Base-by-base conservation (phyloP, 2,888 invertebrate species). In the Gastracanthus pulcherrimus region DNA sequence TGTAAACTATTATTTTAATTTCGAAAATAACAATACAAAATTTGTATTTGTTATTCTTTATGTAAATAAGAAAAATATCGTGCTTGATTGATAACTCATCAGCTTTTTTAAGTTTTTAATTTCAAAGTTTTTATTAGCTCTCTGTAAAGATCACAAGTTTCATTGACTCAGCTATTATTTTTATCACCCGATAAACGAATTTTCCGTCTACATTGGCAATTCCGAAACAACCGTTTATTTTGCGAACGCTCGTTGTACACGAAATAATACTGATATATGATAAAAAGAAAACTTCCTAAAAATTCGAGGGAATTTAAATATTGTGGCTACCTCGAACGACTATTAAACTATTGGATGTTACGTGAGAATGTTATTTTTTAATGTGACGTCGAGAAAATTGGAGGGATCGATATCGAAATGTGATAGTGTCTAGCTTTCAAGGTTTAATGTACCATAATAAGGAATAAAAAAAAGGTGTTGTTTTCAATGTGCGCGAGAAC, bases 381-480 rank as follows among this genome's bases (percentile, higher is more conserved):
- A 76, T 66, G 29, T 41, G 19, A 45, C n/a, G 48, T 36, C 31
- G 41, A 51, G 29, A 13, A 64, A 74, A 72, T 70, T 64, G 45
- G n/a, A 76, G 23, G 19, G 16, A 72, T 77, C 62, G 51, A 62
- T 77, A 72, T 76, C 55, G 51, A 81, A 69, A 75, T 81, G 74
- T 78, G 67, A 81, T 81, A 78, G 66, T 81, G 62, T 62, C 34
- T 77, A 81, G 77, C 67, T 81, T 81, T 81, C 74, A 74, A 74
- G 51, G 19, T 64, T 81, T 69, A 70, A 58, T 71, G 64, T 71
- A 66, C 31, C 58, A 80, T 80, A 76, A 55, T 41, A 34, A 9
- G 55, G n/a, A n/a, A n/a, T n/a, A n/a, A 75, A 55, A 41, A 36
- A 74, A 60, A 58, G 31, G 23, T 36, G 34, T 71, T 76, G 38